Conservation (phyloP, 1,140 invertebrate genomes). For the Alviniconcha marisindica region DNA sequence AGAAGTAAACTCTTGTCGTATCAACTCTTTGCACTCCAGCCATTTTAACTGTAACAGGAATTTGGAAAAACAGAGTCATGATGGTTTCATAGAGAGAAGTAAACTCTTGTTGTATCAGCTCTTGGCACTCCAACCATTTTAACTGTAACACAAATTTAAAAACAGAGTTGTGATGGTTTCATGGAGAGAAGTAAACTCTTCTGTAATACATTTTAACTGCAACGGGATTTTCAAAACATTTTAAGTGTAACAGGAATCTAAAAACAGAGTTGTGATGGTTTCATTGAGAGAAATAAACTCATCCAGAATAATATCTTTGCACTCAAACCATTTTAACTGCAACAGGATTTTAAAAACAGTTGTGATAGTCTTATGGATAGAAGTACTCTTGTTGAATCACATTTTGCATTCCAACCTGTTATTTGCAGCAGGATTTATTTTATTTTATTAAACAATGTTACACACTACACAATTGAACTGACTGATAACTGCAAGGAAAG, state of each 20-base stretch:
- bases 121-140: slow-evolving; percentile 29
- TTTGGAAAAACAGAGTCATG: no score
- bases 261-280: background rate
- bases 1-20: slow-evolving; percentile 31
- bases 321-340: slow-evolving; percentile 30
- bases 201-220: slow-evolving; percentile 29
- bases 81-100: slow-evolving; percentile 6
- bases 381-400: no score
- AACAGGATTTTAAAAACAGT: background rate
- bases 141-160: background rate
- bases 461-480: no score
- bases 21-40: slow-evolving; percentile 27
- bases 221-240: no score
- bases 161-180: background rate
- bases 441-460: no score
- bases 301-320: slow-evolving; percentile 6
- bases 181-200: slow-evolving; percentile 27
- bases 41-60: slow-evolving; percentile 36
- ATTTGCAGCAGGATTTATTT: no score
- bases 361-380: background rate
- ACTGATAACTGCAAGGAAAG: no score
- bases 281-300: slow-evolving; percentile 23
- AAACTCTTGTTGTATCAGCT: slow-evolving; percentile 25
- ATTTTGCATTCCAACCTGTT: no score
- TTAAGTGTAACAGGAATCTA: no score